These are phyloP conservation scores for Aphodius granarius DNA, from an alignment of 2,888 invertebrate genomes.

Conservation along the genomic window DNA sequence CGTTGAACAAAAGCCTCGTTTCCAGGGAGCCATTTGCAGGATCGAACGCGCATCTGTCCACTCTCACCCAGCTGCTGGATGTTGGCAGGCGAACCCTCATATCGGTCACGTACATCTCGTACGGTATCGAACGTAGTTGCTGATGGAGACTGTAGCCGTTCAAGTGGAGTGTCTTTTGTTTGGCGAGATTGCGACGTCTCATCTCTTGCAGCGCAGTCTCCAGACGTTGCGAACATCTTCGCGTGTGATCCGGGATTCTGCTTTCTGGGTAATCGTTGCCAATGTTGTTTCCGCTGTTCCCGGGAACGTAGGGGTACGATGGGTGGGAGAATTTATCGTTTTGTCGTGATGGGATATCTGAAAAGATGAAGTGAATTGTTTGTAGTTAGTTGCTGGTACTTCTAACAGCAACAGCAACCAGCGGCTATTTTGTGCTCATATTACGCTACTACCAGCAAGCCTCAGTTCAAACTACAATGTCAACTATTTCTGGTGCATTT, in stretches of 20 bases:
- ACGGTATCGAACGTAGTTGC: conserved; percentile 63
- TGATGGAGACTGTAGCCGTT: conserved; percentile 68
- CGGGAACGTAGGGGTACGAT: conserved; percentile 46
- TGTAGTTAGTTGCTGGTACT: too few species aligned
- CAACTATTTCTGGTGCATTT: too few species aligned
- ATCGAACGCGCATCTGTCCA: conserved; percentile 77
- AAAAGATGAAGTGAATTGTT: conserved; percentile 17
- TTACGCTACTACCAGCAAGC: too few species aligned
- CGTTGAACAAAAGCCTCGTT: conserved; percentile 76
- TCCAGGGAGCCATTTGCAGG: conserved; percentile 74
- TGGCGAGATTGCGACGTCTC: conserved; percentile 60
- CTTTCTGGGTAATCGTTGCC: conserved; percentile 36
- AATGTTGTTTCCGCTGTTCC: conserved; percentile 37
- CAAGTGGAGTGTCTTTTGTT: conserved; percentile 57
- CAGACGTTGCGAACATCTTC: conserved; percentile 64
- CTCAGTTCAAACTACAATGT: too few species aligned
- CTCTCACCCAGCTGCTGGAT: conserved; percentile 67
- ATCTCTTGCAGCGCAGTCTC: conserved; percentile 70
- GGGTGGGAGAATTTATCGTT: conserved; percentile 51
- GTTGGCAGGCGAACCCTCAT: conserved; percentile 71
- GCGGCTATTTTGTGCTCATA: too few species aligned
- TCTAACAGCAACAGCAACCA: too few species aligned
- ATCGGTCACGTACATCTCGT: conserved; percentile 71
- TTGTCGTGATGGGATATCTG: conserved; percentile 46
- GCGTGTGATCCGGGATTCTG: conserved; percentile 40